phyloP scores from a whole-genome alignment of 1,140 invertebrate genomes.

The Hyposmocoma kahamanoa region DNA sequence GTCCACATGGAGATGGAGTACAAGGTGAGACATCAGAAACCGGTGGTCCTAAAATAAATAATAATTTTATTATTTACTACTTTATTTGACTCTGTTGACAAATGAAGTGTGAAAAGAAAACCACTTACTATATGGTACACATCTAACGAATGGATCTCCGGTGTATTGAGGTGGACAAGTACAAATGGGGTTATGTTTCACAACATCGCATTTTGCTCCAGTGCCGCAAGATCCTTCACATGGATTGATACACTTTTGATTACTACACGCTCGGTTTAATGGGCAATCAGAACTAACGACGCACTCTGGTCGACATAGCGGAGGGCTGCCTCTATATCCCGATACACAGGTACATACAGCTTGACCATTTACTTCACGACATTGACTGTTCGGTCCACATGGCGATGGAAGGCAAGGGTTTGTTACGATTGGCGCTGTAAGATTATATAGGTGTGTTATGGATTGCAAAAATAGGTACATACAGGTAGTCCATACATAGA shows the following conservation, averaged over 20 bases:
- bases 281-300: constrained; percentile 75
- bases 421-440: constrained; percentile 45
- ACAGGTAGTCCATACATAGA: neutral
- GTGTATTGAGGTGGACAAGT: constrained; percentile 75
- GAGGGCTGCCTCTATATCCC: constrained; percentile 78
- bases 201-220: constrained; percentile 76
- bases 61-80: constrained; percentile 11
- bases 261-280: constrained; percentile 73
- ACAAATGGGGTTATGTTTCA: constrained; percentile 80
- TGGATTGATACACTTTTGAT: constrained; percentile 78
- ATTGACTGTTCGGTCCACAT: constrained; percentile 78
- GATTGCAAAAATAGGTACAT: no score
- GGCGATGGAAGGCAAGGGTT: constrained; percentile 76
- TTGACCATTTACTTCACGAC: constrained; percentile 77
- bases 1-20: constrained; percentile 80
- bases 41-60: constrained; percentile 48
- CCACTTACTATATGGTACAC: constrained; percentile 72
- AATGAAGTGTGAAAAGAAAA: neutral
- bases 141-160: constrained; percentile 79
- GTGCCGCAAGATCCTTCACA: constrained; percentile 78
- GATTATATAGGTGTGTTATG: neutral
- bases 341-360: constrained; percentile 77
- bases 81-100: no score
- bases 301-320: constrained; percentile 77
- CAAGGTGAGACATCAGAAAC: constrained; percentile 75